A percentile compares a stretch with the other conserved stretches of the same genome.
Evolutionary conservation across 2,113 vertebrate genomes (phyloP).

Genomic region (Cephalophus harveyi): DNA sequence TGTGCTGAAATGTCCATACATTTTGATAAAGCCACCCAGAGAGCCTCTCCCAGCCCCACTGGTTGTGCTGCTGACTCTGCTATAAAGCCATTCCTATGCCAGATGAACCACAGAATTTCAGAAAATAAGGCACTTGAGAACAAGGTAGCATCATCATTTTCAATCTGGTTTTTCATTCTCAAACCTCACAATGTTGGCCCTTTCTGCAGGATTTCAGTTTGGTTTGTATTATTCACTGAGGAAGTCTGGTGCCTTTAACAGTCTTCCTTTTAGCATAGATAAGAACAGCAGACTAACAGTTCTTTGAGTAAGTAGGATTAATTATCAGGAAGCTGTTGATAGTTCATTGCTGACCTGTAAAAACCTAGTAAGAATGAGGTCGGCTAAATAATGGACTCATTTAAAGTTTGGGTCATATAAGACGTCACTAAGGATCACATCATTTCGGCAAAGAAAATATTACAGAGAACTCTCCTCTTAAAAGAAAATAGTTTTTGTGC

Average conservation of each 20-base stretch:
- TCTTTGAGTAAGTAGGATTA: conserved; percentile 81
- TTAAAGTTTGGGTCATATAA: conserved; percentile 78
- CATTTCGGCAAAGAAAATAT: conserved; percentile 76
- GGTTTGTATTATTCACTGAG: conserved; percentile 62
- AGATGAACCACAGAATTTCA: conserved; percentile 19
- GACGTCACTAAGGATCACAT: conserved; percentile 70
- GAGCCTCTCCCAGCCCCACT: background rate
- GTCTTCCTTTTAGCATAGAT: conserved; percentile 78
- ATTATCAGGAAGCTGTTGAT: conserved; percentile 81
- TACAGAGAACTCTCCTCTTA: conserved; percentile 67
- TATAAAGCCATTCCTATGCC: background rate
- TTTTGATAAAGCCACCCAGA: background rate
- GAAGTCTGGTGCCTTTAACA: conserved; percentile 76
- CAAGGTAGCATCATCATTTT: background rate
- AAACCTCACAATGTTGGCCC: background rate
- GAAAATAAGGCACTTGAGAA: background rate
- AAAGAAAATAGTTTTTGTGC: conserved; percentile 67
- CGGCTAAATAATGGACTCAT: conserved; percentile 76
- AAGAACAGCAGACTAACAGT: conserved; percentile 79
- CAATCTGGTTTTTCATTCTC: conserved; percentile 49
- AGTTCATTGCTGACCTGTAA: conserved; percentile 80
- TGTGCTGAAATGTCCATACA: background rate
- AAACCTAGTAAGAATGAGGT: conserved; percentile 75
- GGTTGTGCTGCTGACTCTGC: background rate
- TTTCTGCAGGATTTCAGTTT: conserved; percentile 60